Evolutionary conservation across 2,888 invertebrate species (phyloP), one percentile per base, ranked within the genome.

Genomic region (Thyatira batis): DNA sequence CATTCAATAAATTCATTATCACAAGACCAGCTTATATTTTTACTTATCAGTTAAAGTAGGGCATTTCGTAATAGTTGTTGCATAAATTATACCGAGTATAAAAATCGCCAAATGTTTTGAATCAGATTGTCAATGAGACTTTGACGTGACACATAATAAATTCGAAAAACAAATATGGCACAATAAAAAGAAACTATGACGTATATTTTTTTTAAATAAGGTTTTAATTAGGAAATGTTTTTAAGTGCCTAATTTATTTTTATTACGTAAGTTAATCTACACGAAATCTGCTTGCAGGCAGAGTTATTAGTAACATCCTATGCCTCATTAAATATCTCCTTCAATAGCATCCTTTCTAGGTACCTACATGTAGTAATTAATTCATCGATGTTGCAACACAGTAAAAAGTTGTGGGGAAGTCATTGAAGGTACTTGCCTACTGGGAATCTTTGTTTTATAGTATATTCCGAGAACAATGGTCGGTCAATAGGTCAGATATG

Each of bases 1-100:
- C 63, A 54, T 69, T 75, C 28, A 83, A 67, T 61, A 79, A 59
- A 70, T 76, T 80, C 84, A 84, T 84, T 27, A 13, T 51, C n/a
- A n/a, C n/a, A n/a, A n/a, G n/a, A n/a, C n/a, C n/a, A n/a, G n/a
- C n/a, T n/a, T n/a, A n/a, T n/a, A n/a, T 27, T 17, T 27, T 20
- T 13, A 48, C 20, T 10, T 27, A 27, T 27, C 2, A 46, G n/a
- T 27, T 27, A 20, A 3, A 17, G 28, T 13, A 27, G 9, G 20
- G 25, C 48, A 48, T 48, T 27, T 25, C 46, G 17, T 46, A 21
- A 27, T 9, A 46, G 27, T 48, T 9, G 11, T 20, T 20, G 17
- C 3, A 8, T 43, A 17, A 43, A 45, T 9, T 45, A 45, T 45
- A 23, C 23, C 3, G 23, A 4, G 23, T 23, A 23, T 4, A 23